phyloP scores from a whole-genome alignment of 1,140 invertebrate genomes.

The Aphelenchoides fujianensis region DNA sequence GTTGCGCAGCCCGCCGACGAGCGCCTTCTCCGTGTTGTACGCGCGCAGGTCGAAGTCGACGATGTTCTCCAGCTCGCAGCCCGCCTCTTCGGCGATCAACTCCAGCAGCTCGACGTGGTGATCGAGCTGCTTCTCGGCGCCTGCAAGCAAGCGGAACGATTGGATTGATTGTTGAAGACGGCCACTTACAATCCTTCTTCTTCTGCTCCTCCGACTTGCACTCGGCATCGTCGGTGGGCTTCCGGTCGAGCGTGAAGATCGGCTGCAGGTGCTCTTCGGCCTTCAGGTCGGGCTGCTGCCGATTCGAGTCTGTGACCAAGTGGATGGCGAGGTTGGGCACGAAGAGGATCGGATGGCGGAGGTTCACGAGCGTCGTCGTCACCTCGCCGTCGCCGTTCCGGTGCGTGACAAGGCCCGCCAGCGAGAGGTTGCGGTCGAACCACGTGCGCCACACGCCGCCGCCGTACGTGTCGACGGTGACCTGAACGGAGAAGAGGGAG shows the following conservation, averaged over 20 bases:
- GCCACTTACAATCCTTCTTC: conserved; percentile 13
- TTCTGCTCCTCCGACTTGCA: conserved; percentile 18
- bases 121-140: conserved; percentile 34
- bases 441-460: conserved; percentile 68
- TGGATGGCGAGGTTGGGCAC: conserved; percentile 67
- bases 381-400: conserved; percentile 55
- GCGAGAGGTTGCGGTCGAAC: conserved; percentile 66
- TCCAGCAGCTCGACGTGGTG: conserved; percentile 64
- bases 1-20: conserved; percentile 64
- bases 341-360: conserved; percentile 63
- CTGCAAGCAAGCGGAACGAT: conserved; percentile 20
- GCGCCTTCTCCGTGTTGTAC: conserved; percentile 63
- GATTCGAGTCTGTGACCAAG: conserved; percentile 64
- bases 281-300: conserved; percentile 65
- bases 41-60: conserved; percentile 66
- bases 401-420: conserved; percentile 66
- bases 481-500: conserved; percentile 28
- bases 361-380: conserved; percentile 44
- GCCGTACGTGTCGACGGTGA: conserved; percentile 65
- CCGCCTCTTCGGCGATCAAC: conserved; percentile 63
- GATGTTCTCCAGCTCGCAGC: conserved; percentile 63
- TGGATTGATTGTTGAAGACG: too few species aligned
- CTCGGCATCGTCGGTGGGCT: conserved; percentile 22
- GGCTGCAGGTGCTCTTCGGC: conserved; percentile 65
- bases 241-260: conserved; percentile 58